Evolutionary conservation across 2,888 invertebrate genomes (phyloP).

Genomic region (Lamellibrachia columna): DNA sequence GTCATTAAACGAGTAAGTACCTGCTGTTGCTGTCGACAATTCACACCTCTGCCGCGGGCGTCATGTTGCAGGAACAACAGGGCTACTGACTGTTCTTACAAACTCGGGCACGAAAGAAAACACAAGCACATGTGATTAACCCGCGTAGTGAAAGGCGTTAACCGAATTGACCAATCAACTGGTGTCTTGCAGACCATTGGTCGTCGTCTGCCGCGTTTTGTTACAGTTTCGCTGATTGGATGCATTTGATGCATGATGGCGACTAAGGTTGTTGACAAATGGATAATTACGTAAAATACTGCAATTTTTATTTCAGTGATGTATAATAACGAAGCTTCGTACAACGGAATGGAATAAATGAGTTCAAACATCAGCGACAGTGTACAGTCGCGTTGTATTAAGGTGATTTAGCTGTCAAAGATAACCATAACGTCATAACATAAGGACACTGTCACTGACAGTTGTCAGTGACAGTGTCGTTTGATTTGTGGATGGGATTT

Average conservation of each 20-base stretch:
- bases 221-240: not conserved
- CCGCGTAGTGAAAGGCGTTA: not conserved
- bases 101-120: not conserved
- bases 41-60: not conserved
- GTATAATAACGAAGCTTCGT: not conserved
- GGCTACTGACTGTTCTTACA: not conserved
- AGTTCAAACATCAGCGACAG: not conserved
- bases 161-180: not conserved
- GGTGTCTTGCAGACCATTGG: not conserved
- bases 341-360: not conserved
- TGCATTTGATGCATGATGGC: not conserved
- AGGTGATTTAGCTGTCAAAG: not conserved
- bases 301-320: not conserved
- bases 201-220: not conserved
- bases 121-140: conserved; percentile 16
- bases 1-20: not conserved
- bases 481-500: too few species aligned
- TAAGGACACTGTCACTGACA: not conserved
- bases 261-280: not conserved
- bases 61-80: not conserved
- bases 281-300: not conserved
- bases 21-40: not conserved
- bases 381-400: not conserved
- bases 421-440: not conserved
- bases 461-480: too few species aligned